Conservation (phyloP, 2,797 vertebrate species). For the Aplochiton taeniatus region DNA sequence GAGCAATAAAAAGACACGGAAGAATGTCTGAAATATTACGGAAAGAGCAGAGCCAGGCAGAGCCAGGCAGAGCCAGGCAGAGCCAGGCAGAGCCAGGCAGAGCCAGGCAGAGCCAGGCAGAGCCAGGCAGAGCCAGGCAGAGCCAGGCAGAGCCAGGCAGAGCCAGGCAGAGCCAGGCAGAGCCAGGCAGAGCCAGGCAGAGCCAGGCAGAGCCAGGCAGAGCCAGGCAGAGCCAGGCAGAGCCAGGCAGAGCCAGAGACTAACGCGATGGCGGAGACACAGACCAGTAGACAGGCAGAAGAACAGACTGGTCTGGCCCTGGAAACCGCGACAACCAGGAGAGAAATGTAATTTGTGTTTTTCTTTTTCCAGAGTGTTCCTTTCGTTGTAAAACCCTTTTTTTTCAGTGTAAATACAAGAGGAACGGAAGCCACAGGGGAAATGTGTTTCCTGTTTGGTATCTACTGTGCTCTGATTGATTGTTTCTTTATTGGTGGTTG, state of each 20-base stretch:
- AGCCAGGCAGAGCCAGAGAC: background rate
- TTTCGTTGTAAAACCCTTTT: background rate
- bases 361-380: too few relatives aligned
- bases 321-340: slow-evolving; percentile 53
- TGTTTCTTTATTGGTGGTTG: slow-evolving; percentile 62
- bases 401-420: slow-evolving; percentile 61
- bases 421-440: slow-evolving; percentile 53
- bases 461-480: slow-evolving; percentile 63
- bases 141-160: slow-evolving; percentile 1
- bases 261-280: background rate
- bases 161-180: slow-evolving; percentile 7
- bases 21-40: background rate
- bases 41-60: slow-evolving; percentile 4
- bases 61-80: background rate
- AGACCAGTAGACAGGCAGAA: background rate
- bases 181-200: background rate
- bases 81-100: too few relatives aligned
- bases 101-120: slow-evolving; percentile 2
- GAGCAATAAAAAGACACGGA: background rate
- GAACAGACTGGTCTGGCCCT: slow-evolving; percentile 45
- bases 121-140: background rate
- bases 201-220: slow-evolving; percentile 1
- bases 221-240: slow-evolving; percentile 7
- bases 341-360: slow-evolving; percentile 3
- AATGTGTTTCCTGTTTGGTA: slow-evolving; percentile 67